Evolutionary conservation across 35 echinoderm and acorn worm species (phyloP), one percentile per base, ranked within the genome.

Genomic region (Stichopus chloronotus): DNA sequence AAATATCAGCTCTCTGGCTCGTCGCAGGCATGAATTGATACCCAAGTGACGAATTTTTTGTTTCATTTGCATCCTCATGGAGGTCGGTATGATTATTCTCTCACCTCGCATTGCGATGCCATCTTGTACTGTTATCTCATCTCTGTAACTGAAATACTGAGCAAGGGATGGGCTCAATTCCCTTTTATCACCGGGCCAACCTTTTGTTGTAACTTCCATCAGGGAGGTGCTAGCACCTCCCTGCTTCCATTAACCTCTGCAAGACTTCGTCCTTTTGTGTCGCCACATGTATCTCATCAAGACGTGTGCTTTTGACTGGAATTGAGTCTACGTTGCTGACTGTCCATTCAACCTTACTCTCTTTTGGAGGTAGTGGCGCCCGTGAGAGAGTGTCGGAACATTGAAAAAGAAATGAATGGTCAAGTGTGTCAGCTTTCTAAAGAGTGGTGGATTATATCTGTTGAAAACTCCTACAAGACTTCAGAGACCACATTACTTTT

Each of bases 41-140:
- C 93, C 96, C 63, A 94, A 69, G 30, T 43, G 30, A 43, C 30
- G 30, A 43, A 43, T 43, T 43, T 43, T 43, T n/a, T 43, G 1
- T 43, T 43, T 43, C 30, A 43, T 43, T 43, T 43, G 30, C 30
- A 43, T 43, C 63, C 93, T 43, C 30, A 43, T 43, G 30, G 30
- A 43, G 30, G 30, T 43, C 30, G n/a, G n/a, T 19, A 98, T 93
- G 71, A 98, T 54, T 5, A 95, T 76, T 61, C 92, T 65, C 19
- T 95, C 87, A 30, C 93, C 92, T 55, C 74, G 79, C 30, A 43
- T 1, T 43, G 30, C 30, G 30, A 43, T 43, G 30, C 30, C 30
- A 43, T 43, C 30, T 92, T 96, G 92, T 4, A 97, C 91, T 24
- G 96, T 85, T 25, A 96, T 7, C 74, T 96, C 93, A 86, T 96